Conservation (phyloP, 2,113 vertebrate species). For the Amblyornis subalaris region DNA sequence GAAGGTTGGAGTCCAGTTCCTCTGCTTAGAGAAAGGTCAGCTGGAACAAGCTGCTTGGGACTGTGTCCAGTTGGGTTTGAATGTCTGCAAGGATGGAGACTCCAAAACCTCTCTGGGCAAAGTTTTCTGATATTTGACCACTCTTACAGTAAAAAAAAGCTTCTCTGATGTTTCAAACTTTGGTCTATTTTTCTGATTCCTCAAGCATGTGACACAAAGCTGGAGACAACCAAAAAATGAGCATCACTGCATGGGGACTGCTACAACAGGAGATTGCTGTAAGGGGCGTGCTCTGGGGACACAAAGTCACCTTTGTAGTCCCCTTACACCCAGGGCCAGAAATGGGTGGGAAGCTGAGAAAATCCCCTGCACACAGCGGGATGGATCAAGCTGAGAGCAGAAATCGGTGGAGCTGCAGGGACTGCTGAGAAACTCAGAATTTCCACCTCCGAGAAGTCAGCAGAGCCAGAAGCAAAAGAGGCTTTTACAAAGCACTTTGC, state of each 20-base stretch:
- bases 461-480: neutral
- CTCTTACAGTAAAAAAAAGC: neutral
- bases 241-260: constrained; percentile 55
- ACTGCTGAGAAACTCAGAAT: neutral
- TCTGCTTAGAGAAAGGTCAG: neutral
- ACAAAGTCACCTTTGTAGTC: neutral
- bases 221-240: constrained; percentile 74
- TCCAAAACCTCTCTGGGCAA: neutral
- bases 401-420: neutral
- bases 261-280: neutral
- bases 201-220: constrained; percentile 64
- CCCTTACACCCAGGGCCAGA: neutral
- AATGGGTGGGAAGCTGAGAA: neutral
- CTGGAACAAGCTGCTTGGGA: neutral
- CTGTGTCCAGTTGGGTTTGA: neutral
- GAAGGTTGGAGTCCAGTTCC: neutral
- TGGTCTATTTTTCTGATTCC: neutral
- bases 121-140: neutral
- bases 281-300: neutral
- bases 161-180: neutral
- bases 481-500: neutral
- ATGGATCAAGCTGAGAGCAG: neutral
- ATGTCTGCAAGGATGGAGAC: neutral
- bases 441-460: neutral
- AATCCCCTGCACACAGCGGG: neutral